Base-by-base conservation (phyloP, 2,888 invertebrate genomes). In the Spatulosminthurus flaviceps region DNA sequence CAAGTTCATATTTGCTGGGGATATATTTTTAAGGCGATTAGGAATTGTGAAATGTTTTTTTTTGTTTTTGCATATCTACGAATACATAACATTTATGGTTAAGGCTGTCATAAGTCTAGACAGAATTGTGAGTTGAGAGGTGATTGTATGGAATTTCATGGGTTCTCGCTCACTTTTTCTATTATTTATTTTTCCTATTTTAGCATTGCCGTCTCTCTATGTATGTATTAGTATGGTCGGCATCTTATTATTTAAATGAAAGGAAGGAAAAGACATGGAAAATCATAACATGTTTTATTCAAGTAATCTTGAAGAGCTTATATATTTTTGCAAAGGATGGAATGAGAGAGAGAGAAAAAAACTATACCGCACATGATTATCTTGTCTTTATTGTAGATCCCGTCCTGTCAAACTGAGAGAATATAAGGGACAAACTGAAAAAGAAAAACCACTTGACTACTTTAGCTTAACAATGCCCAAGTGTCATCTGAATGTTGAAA, bases 351-450 rank as follows among this genome's bases (percentile, higher is more conserved):
- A n/a, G n/a, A n/a, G n/a, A 19, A 29, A 67, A 67, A 67, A 28
- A 28, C n/a, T 28, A 29, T 67, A 28, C 67, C 29, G 24, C 67
- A 67, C 28, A 28, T 64, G 26, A 64, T 64, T 64, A 64, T 64
- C 51, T 51, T 51, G 51, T 51, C 51, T 51, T 51, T 51, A 51
- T 4, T 51, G 51, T 51, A 19, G 51, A 51, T 51, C 51, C 51
- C n/a, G n/a, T 19, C 51, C 51, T 51, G 51, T 51, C 51, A 51
- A 51, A 51, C 9, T 41, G 41, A 41, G 7, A 51, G 51, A 16
- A 51, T 16, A 34, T 5, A 13, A 19, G 16, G 51, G n/a, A n/a
- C 5, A 19, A 19, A 51, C 16, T 13, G 9, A 11, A 5, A 51
- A 16, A 51, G 51, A 51, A 51, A 34, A 51, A 51, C 26, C 64